A percentile compares a stretch with the other conserved stretches of the same genome.
These are phyloP conservation scores for Hylaea fasciaria DNA, from an alignment of 2,888 invertebrate genomes.

Conservation along the genomic window DNA sequence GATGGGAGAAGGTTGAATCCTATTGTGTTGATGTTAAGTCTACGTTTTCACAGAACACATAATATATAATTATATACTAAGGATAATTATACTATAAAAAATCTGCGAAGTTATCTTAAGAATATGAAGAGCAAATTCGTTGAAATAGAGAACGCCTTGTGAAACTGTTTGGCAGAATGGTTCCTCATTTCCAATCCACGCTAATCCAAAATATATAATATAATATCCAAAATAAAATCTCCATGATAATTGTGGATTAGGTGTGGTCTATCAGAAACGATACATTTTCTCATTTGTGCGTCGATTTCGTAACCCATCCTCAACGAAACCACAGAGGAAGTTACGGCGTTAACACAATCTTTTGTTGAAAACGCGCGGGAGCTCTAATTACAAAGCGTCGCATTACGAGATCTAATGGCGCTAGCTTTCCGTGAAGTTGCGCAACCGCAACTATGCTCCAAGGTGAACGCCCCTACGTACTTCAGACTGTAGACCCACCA, in stretches of 20 bases:
- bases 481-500: not conserved
- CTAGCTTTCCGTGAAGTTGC: conserved; percentile 41
- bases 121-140: not conserved
- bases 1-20: not conserved
- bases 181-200: too few relatives aligned
- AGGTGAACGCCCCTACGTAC: conserved; percentile 52
- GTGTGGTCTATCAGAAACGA: not conserved
- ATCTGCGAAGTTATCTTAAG: too few relatives aligned
- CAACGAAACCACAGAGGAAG: not conserved
- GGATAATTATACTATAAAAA: too few relatives aligned
- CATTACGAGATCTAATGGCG: conserved; percentile 28
- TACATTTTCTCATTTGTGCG: conserved; percentile 3
- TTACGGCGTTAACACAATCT: conserved; percentile 16
- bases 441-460: conserved; percentile 46
- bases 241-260: not conserved
- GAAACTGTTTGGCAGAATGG: not conserved
- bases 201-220: too few relatives aligned
- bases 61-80: too few relatives aligned
- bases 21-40: conserved; percentile 1
- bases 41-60: not conserved
- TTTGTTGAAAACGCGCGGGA: conserved; percentile 20
- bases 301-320: not conserved
- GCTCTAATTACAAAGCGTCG: conserved; percentile 45
- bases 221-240: too few relatives aligned
- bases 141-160: too few relatives aligned